These are phyloP conservation scores for Blera fallax DNA, from an alignment of 2,888 invertebrate species.

Conservation along the genomic window DNA sequence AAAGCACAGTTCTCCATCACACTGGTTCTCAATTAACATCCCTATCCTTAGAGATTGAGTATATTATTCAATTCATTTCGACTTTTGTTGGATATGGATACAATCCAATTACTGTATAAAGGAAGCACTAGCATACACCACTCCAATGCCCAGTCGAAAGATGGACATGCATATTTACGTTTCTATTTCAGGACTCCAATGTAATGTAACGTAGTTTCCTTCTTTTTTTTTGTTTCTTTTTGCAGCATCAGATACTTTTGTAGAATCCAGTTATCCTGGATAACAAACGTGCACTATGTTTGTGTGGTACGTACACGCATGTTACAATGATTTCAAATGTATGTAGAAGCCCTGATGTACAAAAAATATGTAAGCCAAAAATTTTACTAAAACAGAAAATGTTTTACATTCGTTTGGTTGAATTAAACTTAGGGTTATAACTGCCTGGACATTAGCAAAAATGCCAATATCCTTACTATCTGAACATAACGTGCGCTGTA, in stretches of 20 bases:
- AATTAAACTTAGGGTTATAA: too few species aligned
- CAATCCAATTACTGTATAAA: constrained; percentile 55
- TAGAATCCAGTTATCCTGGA: not conserved
- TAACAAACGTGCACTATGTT: too few species aligned
- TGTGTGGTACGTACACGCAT: too few species aligned
- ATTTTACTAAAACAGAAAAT: too few species aligned
- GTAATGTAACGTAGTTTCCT: not conserved
- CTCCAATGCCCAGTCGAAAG: not conserved
- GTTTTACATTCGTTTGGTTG: too few species aligned
- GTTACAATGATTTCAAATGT: too few species aligned
- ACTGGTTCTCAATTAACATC: constrained; percentile 59
- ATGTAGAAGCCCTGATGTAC: too few species aligned
- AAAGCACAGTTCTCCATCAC: constrained; percentile 36
- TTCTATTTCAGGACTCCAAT: constrained; percentile 37
- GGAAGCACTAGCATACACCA: constrained; percentile 7
- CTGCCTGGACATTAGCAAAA: too few species aligned
- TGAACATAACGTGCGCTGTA: too few species aligned
- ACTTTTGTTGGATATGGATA: constrained; percentile 61
- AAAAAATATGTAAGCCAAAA: too few species aligned
- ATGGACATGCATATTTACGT: constrained; percentile 48
- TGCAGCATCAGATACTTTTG: not conserved
- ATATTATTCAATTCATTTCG: constrained; percentile 67
- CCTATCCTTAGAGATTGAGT: constrained; percentile 57
- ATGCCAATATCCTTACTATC: too few species aligned
- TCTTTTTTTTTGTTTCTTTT: not conserved